Base-by-base conservation (phyloP, 2,888 invertebrate species). In the Caenorhabditis sp. region DNA sequence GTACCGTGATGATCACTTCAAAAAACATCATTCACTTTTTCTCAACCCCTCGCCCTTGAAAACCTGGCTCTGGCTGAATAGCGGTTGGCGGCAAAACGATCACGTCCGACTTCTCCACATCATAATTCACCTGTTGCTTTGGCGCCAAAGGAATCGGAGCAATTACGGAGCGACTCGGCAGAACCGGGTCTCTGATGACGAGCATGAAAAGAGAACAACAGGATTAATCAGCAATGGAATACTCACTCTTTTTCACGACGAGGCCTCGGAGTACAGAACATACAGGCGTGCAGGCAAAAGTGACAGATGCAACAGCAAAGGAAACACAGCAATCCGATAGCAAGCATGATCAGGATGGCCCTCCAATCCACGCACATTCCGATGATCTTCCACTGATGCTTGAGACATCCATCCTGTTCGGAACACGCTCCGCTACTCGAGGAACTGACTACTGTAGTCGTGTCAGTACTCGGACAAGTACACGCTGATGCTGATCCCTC, bases 321-420 rank as follows among this genome's bases (percentile, higher is more conserved):
- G 43, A 79, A 71, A n/a, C 72, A 32, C 4, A 39, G 13, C 2
- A 72, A n/a, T 13, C 53, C 27, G 13, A 78, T 62, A 0, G 30
- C 45, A 3, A 72, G 13, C n/a, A 75, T 41, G 0, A 59, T 68
- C 32, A 79, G 48, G 56, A 79, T 63, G 13, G 75, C 74, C 15
- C 78, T 43, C 78, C 78, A 79, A 26, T 79, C 78, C 0, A 79
- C 70, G 26, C 78, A 79, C 78, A 74, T 75, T 39, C 71, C 71
- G 17, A 79, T 50, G 8, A 79, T 70, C 30, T 73, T 74, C 65
- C 63, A 79, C 61, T 79, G 74, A 56, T 79, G 50, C 22, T 65
- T 62, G 43, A 78, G 22, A 43, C 78, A 74, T 30, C 55, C 61
- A 7, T 27, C 26, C 30, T 17, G 56, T 32, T 59, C 27, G 1